These are phyloP conservation scores for Oriolus oriolus DNA, from an alignment of 2,113 vertebrate species.

Conservation along the genomic window DNA sequence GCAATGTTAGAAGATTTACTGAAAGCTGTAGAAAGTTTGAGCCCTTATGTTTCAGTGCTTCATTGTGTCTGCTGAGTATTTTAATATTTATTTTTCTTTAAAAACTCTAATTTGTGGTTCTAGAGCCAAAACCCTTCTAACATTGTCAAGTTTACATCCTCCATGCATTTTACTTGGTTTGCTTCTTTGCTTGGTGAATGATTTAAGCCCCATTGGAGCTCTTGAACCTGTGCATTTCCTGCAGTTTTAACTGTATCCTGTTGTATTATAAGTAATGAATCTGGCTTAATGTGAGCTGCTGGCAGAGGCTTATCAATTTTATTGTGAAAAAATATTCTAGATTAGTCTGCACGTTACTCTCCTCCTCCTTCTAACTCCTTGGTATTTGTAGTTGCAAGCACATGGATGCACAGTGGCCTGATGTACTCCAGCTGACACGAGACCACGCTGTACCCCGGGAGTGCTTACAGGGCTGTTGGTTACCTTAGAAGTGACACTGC, in stretches of 20 bases:
- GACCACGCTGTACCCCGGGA: neutral
- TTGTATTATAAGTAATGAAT: constrained; percentile 1
- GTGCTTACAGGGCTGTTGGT: neutral
- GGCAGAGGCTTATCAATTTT: neutral
- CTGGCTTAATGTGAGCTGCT: neutral
- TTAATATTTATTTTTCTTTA: neutral
- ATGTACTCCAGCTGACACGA: neutral
- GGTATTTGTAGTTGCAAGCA: neutral
- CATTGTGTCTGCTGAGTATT: neutral
- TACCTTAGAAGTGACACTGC: neutral
- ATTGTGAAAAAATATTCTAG: neutral
- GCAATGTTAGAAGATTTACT: neutral
- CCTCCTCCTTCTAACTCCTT: neutral
- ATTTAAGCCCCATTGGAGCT: neutral
- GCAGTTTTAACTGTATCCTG: neutral
- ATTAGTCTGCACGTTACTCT: neutral
- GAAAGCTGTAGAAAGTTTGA: neutral
- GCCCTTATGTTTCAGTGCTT: neutral
- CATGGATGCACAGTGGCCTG: neutral
- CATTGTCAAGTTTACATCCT: neutral
- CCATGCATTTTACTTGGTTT: neutral
- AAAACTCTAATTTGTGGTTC: neutral
- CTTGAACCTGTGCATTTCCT: neutral
- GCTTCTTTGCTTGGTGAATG: neutral
- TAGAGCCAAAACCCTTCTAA: neutral